Conservation (phyloP, 2,113 vertebrate species). For the Anguilla japonica region DNA sequence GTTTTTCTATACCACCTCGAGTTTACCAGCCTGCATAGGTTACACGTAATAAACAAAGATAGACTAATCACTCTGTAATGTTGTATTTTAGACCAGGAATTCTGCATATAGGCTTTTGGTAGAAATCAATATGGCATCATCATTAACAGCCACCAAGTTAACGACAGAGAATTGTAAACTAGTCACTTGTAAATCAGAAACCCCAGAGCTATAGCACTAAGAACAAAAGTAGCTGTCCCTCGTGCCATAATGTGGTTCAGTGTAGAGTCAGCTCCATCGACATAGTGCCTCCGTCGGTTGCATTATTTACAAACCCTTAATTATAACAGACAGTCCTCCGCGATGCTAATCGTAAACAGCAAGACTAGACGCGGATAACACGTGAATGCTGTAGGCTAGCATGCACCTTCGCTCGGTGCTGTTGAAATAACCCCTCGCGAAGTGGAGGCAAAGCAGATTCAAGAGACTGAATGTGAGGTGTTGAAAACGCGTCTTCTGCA, state of each 20-base stretch:
- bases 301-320: conserved; percentile 5
- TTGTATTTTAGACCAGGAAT: too few species aligned
- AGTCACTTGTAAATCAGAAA: neutral
- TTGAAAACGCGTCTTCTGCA: neutral
- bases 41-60: too few species aligned
- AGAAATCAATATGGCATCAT: too few species aligned
- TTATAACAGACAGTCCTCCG: conserved; percentile 1
- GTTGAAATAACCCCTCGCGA: neutral
- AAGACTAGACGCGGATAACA: neutral
- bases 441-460: neutral
- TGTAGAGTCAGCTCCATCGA: conserved; percentile 4
- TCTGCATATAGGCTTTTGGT: too few species aligned
- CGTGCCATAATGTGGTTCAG: neutral
- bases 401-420: neutral
- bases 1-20: too few species aligned
- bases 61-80: too few species aligned
- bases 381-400: neutral
- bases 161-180: too few species aligned
- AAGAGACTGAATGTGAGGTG: neutral
- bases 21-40: too few species aligned
- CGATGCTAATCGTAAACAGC: neutral
- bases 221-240: neutral
- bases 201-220: neutral
- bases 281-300: neutral
- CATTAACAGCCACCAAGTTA: too few species aligned